A percentile compares a stretch with the other conserved stretches of the same genome.
Evolutionary conservation across 2,113 vertebrate species (phyloP).

Genomic region (Anser brachyrhynchus): DNA sequence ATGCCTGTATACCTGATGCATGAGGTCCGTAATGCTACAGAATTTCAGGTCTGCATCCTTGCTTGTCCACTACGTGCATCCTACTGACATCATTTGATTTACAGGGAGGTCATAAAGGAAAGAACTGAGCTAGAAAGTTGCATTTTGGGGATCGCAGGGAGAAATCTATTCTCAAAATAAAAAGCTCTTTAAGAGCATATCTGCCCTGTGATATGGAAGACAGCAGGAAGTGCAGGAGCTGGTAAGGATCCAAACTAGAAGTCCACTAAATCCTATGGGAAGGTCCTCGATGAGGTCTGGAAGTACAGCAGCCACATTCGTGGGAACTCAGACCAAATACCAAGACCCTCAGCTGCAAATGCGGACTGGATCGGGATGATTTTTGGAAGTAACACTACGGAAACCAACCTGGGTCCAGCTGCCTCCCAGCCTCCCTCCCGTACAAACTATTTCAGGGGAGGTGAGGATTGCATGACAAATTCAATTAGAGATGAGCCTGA

Average conservation of each 20-base stretch:
- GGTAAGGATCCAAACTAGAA: not conserved
- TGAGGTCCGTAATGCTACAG: not conserved
- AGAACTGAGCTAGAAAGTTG: not conserved
- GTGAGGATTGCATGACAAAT: slow-evolving; percentile 45
- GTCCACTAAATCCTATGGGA: not conserved
- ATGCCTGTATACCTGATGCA: not conserved
- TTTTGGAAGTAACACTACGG: not conserved
- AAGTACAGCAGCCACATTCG: not conserved
- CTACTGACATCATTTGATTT: not conserved
- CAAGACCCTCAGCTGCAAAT: not conserved
- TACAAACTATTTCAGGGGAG: slow-evolving; percentile 20
- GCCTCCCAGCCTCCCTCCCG: not conserved
- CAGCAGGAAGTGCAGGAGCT: not conserved
- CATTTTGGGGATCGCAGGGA: not conserved
- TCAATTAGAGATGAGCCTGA: slow-evolving; percentile 56
- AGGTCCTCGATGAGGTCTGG: not conserved
- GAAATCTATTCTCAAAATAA: not conserved
- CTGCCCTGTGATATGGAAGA: not conserved
- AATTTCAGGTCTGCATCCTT: not conserved
- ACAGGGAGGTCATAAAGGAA: not conserved
- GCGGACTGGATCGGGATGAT: not conserved
- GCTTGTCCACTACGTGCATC: not conserved
- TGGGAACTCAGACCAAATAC: not conserved
- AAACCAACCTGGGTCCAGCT: not conserved
- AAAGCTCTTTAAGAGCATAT: not conserved